These are phyloP conservation scores for Psix sp. DNA, from an alignment of 1,140 invertebrate species.

Conservation along the genomic window DNA sequence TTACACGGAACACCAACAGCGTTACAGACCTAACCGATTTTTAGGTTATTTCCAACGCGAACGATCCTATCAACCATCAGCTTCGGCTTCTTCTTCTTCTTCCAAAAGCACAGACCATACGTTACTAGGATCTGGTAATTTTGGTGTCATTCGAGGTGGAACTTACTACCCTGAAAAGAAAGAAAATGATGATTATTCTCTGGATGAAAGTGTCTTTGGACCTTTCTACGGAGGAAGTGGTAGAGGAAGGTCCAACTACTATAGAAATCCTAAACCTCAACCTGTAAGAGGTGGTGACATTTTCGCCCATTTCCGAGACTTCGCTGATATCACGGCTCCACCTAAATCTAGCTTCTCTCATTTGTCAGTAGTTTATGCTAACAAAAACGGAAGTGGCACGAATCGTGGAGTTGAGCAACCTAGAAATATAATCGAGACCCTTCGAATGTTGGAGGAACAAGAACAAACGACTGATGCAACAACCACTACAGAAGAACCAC, in stretches of 20 bases:
- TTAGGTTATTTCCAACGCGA: slow-evolving; percentile 73
- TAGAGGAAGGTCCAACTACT: slow-evolving; percentile 80
- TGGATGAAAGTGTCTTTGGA: slow-evolving; percentile 75
- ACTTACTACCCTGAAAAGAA: slow-evolving; percentile 85
- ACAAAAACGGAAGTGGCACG: slow-evolving; percentile 80
- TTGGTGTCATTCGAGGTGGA: slow-evolving; percentile 90
- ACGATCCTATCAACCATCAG: slow-evolving; percentile 61
- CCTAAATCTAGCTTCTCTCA: slow-evolving; percentile 88
- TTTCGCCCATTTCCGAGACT: slow-evolving; percentile 92
- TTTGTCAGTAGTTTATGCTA: slow-evolving; percentile 87
- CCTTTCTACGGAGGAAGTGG: slow-evolving; percentile 84
- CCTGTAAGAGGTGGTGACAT: slow-evolving; percentile 71
- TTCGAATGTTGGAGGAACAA: slow-evolving; percentile 83
- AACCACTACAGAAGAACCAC: slow-evolving; percentile 67
- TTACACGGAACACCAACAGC: slow-evolving; percentile 69
- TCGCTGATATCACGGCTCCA: slow-evolving; percentile 90
- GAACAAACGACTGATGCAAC: slow-evolving; percentile 66
- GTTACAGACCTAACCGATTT: slow-evolving; percentile 72
- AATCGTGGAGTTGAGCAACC: slow-evolving; percentile 80
- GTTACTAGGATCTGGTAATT: slow-evolving; percentile 90
- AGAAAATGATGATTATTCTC: slow-evolving; percentile 78
- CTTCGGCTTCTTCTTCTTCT: slow-evolving; percentile 54
- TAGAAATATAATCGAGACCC: slow-evolving; percentile 88
- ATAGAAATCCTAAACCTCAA: slow-evolving; percentile 75
- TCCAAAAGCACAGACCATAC: slow-evolving; percentile 67